Evolutionary conservation across 2,797 vertebrate species (phyloP), one percentile per base, ranked within the genome.

Genomic region (Arremon aurantiirostris): DNA sequence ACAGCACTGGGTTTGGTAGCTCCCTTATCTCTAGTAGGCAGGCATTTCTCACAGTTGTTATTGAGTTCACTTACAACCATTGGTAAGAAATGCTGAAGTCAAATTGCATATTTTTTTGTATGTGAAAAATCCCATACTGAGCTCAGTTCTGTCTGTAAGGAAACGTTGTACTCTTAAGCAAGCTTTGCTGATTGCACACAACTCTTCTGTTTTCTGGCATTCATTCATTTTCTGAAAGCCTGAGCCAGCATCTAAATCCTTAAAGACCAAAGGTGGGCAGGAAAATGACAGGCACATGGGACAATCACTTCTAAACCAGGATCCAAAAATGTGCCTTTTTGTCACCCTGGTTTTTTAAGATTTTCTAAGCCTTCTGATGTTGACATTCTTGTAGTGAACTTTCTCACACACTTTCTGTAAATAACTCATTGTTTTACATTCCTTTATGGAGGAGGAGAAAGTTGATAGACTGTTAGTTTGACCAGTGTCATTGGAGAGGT

Each of bases 1-100:
- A 63, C 35, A 76, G 21, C 0, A 0, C 26, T 52, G 39, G 5
- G 32, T 81, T 91, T 93, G 57, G 82, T 78, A 90, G 44, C 32
- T 83, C 91, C 28, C 72, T 96, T 94, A 88, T 96, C 93, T 90
- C 72, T 72, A 69, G 32, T 41, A 81, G 90, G 65, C 87, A 93
- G 82, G 11, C 68, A 75, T 80, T 92, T 85, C 76, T 93, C 42
- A 27, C 50, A 53, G 59, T 52, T 87, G 61, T 53, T 88, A 65
- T 81, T 87, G 88, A 78, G 53, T 83, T 88, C 46, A 83, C 50
- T 90, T 65, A 44, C 7, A 82, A 82, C 20, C 6, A 3, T 28
- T 65, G 26, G 57, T 79, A 89, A 84, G 57, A 90, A 96, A 81
- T 76, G n/a, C 12, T 92, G 65, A 89, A 92, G 50, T 72, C 22